phyloP scores from a whole-genome alignment of 2,113 vertebrate species.

The Percina caprodes region DNA sequence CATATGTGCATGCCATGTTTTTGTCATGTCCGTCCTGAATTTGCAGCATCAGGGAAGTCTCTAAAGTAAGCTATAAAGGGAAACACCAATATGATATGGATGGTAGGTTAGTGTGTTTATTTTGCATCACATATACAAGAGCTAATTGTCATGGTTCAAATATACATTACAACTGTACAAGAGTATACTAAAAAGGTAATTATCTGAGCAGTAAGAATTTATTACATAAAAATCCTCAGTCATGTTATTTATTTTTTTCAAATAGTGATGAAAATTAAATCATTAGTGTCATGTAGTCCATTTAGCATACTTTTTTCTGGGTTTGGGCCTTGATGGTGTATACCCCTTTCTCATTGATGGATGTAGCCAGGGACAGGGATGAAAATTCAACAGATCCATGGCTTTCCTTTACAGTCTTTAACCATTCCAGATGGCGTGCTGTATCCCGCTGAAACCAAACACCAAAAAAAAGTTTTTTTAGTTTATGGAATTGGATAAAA shows the following conservation, averaged over 20 bases:
- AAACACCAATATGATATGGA: neutral
- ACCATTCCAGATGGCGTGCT: slow-evolving; percentile 89
- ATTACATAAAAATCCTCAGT: neutral
- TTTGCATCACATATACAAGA: neutral
- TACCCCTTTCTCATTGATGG: slow-evolving; percentile 88
- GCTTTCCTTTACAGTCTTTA: slow-evolving; percentile 91
- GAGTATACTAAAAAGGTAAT: neutral
- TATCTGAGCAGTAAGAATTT: neutral
- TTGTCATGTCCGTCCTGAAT: slow-evolving; percentile 76
- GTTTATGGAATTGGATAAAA: neutral
- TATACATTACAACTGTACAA: neutral
- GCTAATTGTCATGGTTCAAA: neutral
- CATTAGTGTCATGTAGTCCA: neutral
- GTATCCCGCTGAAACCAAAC: slow-evolving; percentile 84
- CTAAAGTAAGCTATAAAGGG: slow-evolving; percentile 81
- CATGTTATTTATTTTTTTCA: neutral
- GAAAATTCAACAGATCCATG: slow-evolving; percentile 94
- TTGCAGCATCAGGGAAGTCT: slow-evolving; percentile 80
- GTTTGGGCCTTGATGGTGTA: slow-evolving; percentile 83
- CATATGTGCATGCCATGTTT: slow-evolving; percentile 73
- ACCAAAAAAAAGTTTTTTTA: neutral
- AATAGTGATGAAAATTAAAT: neutral
- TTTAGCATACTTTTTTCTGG: slow-evolving; percentile 62
- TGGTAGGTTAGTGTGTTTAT: neutral
- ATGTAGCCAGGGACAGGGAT: slow-evolving; percentile 88